Evolutionary conservation across 2,113 vertebrate species (phyloP), one percentile per base, ranked within the genome.

Genomic region (Pelmatolapia mariae): DNA sequence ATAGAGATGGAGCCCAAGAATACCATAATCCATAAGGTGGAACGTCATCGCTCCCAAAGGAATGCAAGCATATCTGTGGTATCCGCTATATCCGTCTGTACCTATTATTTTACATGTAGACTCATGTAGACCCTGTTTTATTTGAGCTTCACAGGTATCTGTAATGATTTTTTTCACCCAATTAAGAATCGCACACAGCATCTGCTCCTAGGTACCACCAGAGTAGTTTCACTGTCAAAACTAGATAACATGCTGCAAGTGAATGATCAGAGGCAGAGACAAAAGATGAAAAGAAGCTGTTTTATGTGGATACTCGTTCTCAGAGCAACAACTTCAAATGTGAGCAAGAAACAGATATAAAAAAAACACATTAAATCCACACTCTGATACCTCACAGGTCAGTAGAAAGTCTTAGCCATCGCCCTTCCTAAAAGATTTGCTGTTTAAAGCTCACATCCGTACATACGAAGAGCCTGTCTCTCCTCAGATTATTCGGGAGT

Each of bases 111-210:
- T 79, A 85, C 89, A 56, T 91, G 94, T 91, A 95, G 89, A 90
- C 92, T 89, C 83, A 50, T 91, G 93, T 90, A 95, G 89, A 93
- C 93, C 87, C 83, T 84, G 89, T 94, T 94, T 95, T 94, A 95
- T 92, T 91, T 84, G 89, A 94, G 92, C 91, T 89, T 91, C 91
- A 83, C 94, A 95, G 94, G 92, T 96, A 96, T 94, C 92, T 93
- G 86, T 90, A 92, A 96, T 95, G 92, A 95, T 94, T 95, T 45
- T 93, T 93, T 92, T 95, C 86, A 91, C 95, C 95, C 95, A 96
- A 96, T 96, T 97, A 97, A 93, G 91, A 95, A 91, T 94, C 94
- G 82, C 93, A 93, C 85, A 84, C 89, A 95, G 93, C 96, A 96
- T 94, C 95, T 97, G 96, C 94, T 96, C 43, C 56, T n/a, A 80